Conservation (phyloP, 2,888 invertebrate species). For the Leucophora obtusa region DNA sequence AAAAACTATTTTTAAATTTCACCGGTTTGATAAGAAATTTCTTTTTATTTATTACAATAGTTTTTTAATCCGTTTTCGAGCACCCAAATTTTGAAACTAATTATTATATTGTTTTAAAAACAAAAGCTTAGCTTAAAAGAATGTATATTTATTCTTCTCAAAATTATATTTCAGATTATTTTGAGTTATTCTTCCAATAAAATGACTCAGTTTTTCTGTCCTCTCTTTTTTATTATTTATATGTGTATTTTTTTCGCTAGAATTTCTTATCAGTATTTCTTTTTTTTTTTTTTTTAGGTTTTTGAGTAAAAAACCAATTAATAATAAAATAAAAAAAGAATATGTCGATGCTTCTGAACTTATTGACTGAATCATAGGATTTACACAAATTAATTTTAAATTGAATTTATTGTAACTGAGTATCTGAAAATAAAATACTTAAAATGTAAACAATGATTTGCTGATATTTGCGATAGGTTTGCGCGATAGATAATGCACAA, state of each 20-base stretch:
- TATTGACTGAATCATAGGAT: slow-evolving; percentile 26
- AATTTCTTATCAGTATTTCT: slow-evolving; percentile 54
- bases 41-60: slow-evolving; percentile 1
- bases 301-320: slow-evolving; percentile 29
- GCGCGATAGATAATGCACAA: too few species aligned
- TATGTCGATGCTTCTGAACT: slow-evolving; percentile 41
- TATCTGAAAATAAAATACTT: too few species aligned
- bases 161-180: slow-evolving; percentile 46
- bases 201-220: slow-evolving; percentile 9
- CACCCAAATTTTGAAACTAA: slow-evolving; percentile 54
- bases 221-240: neutral
- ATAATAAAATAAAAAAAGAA: slow-evolving; percentile 21
- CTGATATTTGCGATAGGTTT: too few species aligned
- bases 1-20: neutral
- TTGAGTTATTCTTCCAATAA: slow-evolving; percentile 42
- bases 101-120: slow-evolving; percentile 30
- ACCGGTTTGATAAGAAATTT: neutral
- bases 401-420: neutral
- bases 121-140: slow-evolving; percentile 40
- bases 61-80: slow-evolving; percentile 44
- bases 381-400: slow-evolving; percentile 13
- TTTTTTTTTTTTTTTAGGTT: slow-evolving; percentile 15
- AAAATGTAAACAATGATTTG: too few species aligned
- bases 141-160: neutral
- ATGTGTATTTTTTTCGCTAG: slow-evolving; percentile 34